Evolutionary conservation across 2,113 vertebrate genomes (phyloP), one percentile per base, ranked within the genome.

Genomic region (Oceanites oceanicus): DNA sequence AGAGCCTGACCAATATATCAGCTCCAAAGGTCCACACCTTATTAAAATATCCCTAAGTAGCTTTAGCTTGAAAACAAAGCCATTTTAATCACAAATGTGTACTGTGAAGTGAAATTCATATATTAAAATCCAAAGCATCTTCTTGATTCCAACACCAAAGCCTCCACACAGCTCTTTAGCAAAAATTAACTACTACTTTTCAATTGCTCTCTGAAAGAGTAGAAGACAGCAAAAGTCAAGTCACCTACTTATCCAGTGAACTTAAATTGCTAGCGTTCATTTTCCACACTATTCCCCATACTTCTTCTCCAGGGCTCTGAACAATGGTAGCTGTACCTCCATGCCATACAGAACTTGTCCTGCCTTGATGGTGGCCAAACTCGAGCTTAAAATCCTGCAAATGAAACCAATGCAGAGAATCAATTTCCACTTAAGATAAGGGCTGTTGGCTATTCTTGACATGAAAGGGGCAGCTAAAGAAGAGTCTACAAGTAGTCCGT

Each of bases 231-330:
- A 91, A 30, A 77, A 98, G 83, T 92, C 87, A 97, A 97, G 95
- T 88, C 96, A 98, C 98, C 98, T 98, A 99, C 99, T 98, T 93
- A 98, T 99, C 98, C 97, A 98, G 97, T 4, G 98, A 98, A 71
- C 71, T 75, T 68, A 99, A 96, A 97, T 99, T 95, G 89, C 98
- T 97, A 44, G 96, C 38, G 88, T 96, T 98, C 97, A 99, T 95
- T 97, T 97, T 98, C 99, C 99, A 99, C n/a, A 99, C 97, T 18
- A 99, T 97, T 56, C 99, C 99, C 99, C 99, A 99, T 3, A 99
- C 99, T 90, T 99, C 99, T 4, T 98, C 98, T 47, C 98, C 98
- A 8, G 98, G 98, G 94, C 98, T 98, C 73, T 97, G 92, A 88
- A 97, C 95, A 91, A 99, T 98, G 65, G 99, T 99, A 86, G 99